Base-by-base conservation (phyloP, 2,888 invertebrate genomes). In the Oscheius sp. region DNA sequence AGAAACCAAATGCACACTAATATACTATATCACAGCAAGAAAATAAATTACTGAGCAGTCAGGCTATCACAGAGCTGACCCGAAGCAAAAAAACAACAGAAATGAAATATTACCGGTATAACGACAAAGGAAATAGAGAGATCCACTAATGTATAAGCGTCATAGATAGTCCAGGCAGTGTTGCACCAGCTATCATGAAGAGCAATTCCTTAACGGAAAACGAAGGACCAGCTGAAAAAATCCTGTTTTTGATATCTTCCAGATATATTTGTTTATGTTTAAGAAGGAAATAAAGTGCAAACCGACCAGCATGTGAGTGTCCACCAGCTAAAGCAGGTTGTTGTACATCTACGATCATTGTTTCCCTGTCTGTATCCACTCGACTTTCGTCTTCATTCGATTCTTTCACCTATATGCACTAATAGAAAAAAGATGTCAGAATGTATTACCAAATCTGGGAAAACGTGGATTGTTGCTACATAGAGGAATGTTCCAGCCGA, bases 401-500 rank as follows among this genome's bases (percentile, higher is more conserved):
- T 42, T 42, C n/a, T 4, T 42, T 42, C 42, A 42, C 20, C 42
- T 42, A 37, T 15, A 42, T 17, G 12, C 42, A 42, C 20, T 33
- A 12, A 57, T 17, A 5, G 0, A 42, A 1, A n/a, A n/a, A 42
- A 42, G 12, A 6, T 37, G 6, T 10, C 15, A 37, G n/a, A 37
- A 37, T 20, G 17, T n/a, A 75, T 70, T 33, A 88, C 87, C 48
- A 98, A 89, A 88, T 99, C 98, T 0, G 98, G 97, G 57, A 99
- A 87, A 0, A 99, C 96, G 88, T 99, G 98, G 0, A 98, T 96
- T 0, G 97, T 97, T 0, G 98, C 95, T 1, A 98, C 98, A 87
- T 97, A 98, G 0, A 98, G 90, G 89, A 98, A 99, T 15, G 98
- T 98, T 0, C 98, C 98, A 0, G 96, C 98, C 48, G 96, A 96